phyloP scores from a whole-genome alignment of 2,113 vertebrate genomes.

The Macquaria ambigua region DNA sequence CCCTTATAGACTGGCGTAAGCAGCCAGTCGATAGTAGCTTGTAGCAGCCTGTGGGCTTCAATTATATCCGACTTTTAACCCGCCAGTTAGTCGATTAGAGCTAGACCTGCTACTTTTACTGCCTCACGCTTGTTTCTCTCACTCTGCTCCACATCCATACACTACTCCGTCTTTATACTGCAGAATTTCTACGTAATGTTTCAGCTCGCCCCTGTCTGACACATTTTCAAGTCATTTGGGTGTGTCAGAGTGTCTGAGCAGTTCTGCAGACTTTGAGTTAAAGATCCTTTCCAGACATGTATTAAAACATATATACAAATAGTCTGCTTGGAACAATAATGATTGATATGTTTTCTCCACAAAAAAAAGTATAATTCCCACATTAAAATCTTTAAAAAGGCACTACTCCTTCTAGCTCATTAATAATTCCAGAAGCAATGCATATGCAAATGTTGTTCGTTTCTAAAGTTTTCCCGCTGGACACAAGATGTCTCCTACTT shows the following conservation, averaged over 20 bases:
- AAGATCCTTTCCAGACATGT: too few species aligned
- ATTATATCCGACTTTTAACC: constrained; percentile 70
- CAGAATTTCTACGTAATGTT: background rate
- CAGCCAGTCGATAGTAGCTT: constrained; percentile 69
- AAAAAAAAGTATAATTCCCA: too few species aligned
- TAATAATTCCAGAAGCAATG: too few species aligned
- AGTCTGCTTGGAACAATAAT: too few species aligned
- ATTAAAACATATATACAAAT: too few species aligned
- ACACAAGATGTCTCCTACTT: too few species aligned
- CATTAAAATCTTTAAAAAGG: too few species aligned
- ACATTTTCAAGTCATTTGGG: background rate
- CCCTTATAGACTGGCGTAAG: constrained; percentile 29
- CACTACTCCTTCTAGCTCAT: too few species aligned
- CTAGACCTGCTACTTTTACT: constrained; percentile 60
- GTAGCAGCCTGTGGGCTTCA: constrained; percentile 70
- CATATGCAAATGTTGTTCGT: too few species aligned
- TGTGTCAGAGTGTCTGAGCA: background rate
- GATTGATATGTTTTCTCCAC: too few species aligned
- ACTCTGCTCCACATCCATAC: background rate
- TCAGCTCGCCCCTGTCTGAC: background rate
- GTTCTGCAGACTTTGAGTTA: background rate
- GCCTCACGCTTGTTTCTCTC: constrained; percentile 31
- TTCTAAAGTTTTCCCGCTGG: too few species aligned
- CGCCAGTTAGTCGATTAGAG: constrained; percentile 63
- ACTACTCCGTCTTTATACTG: background rate